Conservation (phyloP, 1,140 invertebrate species). For the Eupristina koningsbergeri region DNA sequence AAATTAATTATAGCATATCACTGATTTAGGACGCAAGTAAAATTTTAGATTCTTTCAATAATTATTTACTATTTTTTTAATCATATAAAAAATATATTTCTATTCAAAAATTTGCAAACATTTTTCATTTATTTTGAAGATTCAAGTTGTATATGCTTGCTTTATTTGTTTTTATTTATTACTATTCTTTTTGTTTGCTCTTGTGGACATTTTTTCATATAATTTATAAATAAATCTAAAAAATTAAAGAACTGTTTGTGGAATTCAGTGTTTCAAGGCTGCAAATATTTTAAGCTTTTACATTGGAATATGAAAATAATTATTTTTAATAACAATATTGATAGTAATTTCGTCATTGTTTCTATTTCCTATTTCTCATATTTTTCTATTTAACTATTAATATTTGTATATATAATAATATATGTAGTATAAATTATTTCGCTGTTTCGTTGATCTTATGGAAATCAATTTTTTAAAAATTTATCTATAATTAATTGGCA, state of each 20-base stretch:
- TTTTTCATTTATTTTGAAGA: no score
- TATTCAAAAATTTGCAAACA: conserved; percentile 40
- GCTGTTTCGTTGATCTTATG: not conserved
- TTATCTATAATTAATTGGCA: conserved; percentile 39
- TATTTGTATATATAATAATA: not conserved
- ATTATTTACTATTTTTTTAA: conserved; percentile 57
- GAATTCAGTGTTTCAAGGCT: conserved; percentile 40
- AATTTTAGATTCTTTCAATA: conserved; percentile 66
- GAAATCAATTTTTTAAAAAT: not conserved
- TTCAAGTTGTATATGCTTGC: no score
- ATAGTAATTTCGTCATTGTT: conserved; percentile 8
- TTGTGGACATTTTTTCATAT: conserved; percentile 27
- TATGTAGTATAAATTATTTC: not conserved
- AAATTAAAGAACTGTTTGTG: conserved; percentile 31
- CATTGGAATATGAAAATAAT: conserved; percentile 45
- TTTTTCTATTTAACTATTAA: conserved; percentile 13
- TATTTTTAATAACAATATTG: conserved; percentile 27
- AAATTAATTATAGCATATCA: conserved; percentile 59
- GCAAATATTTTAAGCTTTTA: conserved; percentile 40
- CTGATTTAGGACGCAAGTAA: conserved; percentile 65
- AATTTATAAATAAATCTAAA: conserved; percentile 36
- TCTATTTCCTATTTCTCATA: conserved; percentile 6
- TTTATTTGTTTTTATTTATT: conserved; percentile 7
- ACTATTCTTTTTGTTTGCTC: not conserved
- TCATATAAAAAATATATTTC: conserved; percentile 46